These are phyloP conservation scores for Chaenocephalus aceratus DNA, from an alignment of 2,113 vertebrate genomes.

Conservation along the genomic window DNA sequence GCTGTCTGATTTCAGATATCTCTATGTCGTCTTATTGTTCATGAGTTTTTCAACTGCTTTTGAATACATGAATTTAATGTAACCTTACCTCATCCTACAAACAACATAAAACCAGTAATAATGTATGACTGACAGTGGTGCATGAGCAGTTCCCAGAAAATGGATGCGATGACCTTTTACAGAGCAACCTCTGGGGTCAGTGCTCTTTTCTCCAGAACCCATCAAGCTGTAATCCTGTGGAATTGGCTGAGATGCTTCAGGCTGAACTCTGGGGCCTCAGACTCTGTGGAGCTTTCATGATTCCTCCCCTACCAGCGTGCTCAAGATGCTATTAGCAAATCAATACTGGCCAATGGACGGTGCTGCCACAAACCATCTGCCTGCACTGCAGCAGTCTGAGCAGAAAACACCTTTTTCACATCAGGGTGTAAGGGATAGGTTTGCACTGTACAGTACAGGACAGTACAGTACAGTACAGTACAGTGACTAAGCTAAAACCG, in stretches of 20 bases:
- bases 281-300: constrained; percentile 34
- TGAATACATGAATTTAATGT: no score
- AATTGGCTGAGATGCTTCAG: constrained; percentile 37
- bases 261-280: constrained; percentile 2
- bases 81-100: not conserved
- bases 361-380: constrained; percentile 33
- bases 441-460: not conserved
- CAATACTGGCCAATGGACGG: constrained; percentile 46
- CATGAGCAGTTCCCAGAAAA: constrained; percentile 28
- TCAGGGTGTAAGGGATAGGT: not conserved
- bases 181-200: constrained; percentile 39
- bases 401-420: constrained; percentile 7
- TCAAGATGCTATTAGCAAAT: constrained; percentile 61
- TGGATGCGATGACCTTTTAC: constrained; percentile 46
- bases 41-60: no score
- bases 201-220: constrained; percentile 38
- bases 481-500: not conserved
- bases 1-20: no score
- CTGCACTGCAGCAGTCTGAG: constrained; percentile 44
- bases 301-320: constrained; percentile 10
- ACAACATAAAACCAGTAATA: constrained; percentile 12
- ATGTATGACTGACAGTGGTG: constrained; percentile 1
- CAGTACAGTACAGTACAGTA: no score
- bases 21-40: no score
- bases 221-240: constrained; percentile 44